Evolutionary conservation across 2,113 vertebrate species (phyloP), one percentile per base, ranked within the genome.

Genomic region (Eleginops maclovinus): DNA sequence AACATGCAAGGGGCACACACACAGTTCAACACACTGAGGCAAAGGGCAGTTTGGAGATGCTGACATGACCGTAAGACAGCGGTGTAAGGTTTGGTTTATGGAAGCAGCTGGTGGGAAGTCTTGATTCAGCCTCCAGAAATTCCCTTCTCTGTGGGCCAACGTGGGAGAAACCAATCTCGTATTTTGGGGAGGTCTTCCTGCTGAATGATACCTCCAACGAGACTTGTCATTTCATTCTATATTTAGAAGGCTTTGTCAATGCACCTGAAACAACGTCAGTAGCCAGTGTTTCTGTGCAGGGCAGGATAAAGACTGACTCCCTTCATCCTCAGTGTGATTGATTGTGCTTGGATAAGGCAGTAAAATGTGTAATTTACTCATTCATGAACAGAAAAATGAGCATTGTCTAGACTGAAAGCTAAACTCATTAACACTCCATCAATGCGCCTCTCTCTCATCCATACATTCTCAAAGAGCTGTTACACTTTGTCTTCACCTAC

Each of bases 161-260:
- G 22, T 68, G 68, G 79, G 72, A 72, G 81, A 68, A 79, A 83
- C 53, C 56, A 75, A 36, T 85, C 83, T 77, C 68, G 41, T 78
- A 71, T 72, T 65, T 75, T 47, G 69, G 55, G 41, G 51, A 81
- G 69, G 70, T 62, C 72, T 83, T 88, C 65, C 78, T 82, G 82
- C 83, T 79, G 75, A 87, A 77, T 86, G 86, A 91, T 85, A 74
- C 76, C 77, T 80, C 85, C 89, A 61, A 47, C 83, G 86, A 90
- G 87, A 90, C 84, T 90, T 88, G 76, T 82, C 86, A 75, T 90
- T 82, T 84, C 83, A 90, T 90, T 73, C 84, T 91, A 91, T 88
- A 93, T 92, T 93, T 76, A 93, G 78, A 71, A 68, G 75, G 64
- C 67, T 86, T 85, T 77, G 73, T 78, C 73, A 89, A 81, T 81